Evolutionary conservation across 2,888 invertebrate species (phyloP).

Genomic region (Sphaerophoria rueppellii): DNA sequence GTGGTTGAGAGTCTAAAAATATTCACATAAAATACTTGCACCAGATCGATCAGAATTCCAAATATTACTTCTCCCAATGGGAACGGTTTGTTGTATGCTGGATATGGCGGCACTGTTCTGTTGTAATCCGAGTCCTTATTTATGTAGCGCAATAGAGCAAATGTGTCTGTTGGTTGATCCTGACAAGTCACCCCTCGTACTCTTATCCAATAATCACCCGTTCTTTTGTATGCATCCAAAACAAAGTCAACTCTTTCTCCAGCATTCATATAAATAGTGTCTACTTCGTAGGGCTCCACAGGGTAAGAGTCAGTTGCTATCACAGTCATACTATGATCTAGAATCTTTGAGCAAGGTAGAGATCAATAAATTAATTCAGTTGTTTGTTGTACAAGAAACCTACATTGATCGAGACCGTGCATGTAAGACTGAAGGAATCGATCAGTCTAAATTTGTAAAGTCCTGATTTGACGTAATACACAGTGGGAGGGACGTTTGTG

Average conservation of each 20-base stretch:
- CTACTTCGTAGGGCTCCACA: constrained; percentile 76
- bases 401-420: too few relatives aligned
- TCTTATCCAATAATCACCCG: constrained; percentile 77
- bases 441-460: constrained; percentile 81
- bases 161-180: constrained; percentile 74
- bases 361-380: too few relatives aligned
- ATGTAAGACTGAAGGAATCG: constrained; percentile 71
- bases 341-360: constrained; percentile 73
- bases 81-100: constrained; percentile 64
- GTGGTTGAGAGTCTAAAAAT: constrained; percentile 73
- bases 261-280: constrained; percentile 78
- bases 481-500: constrained; percentile 74
- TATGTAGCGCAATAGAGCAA: constrained; percentile 76
- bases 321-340: constrained; percentile 78
- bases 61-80: constrained; percentile 63
- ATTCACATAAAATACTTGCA: background rate
- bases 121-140: constrained; percentile 31
- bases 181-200: constrained; percentile 75
- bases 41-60: background rate
- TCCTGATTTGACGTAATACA: constrained; percentile 76
- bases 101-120: constrained; percentile 59
- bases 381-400: background rate
- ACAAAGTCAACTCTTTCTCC: constrained; percentile 84
- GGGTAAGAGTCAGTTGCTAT: constrained; percentile 80
- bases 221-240: constrained; percentile 80